phyloP scores from a whole-genome alignment of 2,888 invertebrate genomes.

The Sminthurinus aureus region DNA sequence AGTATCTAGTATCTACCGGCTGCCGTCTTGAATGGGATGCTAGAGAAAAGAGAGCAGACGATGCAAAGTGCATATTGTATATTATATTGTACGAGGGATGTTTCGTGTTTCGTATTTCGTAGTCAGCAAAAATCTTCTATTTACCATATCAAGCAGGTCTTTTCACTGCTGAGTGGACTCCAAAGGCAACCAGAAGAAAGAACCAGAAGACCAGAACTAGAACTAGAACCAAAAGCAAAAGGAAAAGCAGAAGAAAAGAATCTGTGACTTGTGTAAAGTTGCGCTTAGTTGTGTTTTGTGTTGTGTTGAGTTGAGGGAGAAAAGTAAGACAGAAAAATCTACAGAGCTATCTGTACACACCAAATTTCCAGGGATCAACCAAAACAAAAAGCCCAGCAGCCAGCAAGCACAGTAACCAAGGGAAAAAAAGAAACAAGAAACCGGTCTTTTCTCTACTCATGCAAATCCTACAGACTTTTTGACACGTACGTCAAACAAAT shows the following conservation, averaged over 20 bases:
- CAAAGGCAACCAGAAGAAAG: neutral
- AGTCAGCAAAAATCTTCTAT: conserved; percentile 38
- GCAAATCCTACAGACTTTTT: conserved; percentile 32
- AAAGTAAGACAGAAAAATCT: neutral
- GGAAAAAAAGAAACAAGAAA: neutral
- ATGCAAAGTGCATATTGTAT: neutral
- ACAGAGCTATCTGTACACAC: neutral
- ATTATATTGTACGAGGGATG: neutral
- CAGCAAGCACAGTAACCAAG: neutral
- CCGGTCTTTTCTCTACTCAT: conserved; percentile 17
- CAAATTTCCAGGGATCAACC: neutral
- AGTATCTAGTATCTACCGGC: neutral
- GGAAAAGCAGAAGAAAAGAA: no score
- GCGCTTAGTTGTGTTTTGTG: no score
- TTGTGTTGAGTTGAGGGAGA: neutral
- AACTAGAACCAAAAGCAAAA: no score
- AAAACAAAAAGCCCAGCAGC: neutral
- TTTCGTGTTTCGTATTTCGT: neutral
- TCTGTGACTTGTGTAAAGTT: no score
- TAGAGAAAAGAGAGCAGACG: neutral
- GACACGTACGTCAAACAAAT: conserved; percentile 26
- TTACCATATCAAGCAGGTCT: conserved; percentile 37
- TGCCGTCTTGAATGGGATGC: neutral
- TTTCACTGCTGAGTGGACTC: conserved; percentile 29
- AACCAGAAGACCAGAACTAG: neutral